Conservation (phyloP, 2,797 vertebrate genomes). For the Adrianichthys oophorus region DNA sequence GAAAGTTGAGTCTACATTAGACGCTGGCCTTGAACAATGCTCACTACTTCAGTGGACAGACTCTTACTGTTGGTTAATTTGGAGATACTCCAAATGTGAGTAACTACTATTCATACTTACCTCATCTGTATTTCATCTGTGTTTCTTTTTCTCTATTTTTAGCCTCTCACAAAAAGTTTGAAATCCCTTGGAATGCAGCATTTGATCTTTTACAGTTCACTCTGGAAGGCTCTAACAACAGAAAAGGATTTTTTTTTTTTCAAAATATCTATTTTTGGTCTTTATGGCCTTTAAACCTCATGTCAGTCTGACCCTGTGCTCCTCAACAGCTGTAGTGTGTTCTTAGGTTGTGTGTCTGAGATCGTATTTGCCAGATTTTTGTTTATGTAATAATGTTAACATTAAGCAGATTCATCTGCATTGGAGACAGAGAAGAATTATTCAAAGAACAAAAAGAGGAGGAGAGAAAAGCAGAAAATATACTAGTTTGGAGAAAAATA, state of each 20-base stretch:
- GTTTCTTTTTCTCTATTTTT: slow-evolving; percentile 15
- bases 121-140: background rate
- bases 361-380: slow-evolving; percentile 51
- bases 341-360: slow-evolving; percentile 29
- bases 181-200: slow-evolving; percentile 8
- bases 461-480: background rate
- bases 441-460: background rate
- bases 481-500: background rate
- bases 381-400: slow-evolving; percentile 55
- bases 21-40: too few species aligned
- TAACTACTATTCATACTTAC: background rate
- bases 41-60: background rate
- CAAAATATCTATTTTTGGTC: slow-evolving; percentile 3
- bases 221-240: slow-evolving; percentile 2
- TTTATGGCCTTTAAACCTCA: slow-evolving; percentile 23
- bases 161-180: background rate
- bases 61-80: background rate
- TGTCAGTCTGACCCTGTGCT: slow-evolving; percentile 13
- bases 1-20: too few species aligned
- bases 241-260: slow-evolving; percentile 2
- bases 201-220: background rate
- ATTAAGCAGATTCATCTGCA: slow-evolving; percentile 61
- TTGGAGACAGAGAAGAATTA: slow-evolving; percentile 6
- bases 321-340: background rate
- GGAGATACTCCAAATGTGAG: background rate